Evolutionary conservation across 2,888 invertebrate genomes (phyloP).

Genomic region (Sycophila texana): DNA sequence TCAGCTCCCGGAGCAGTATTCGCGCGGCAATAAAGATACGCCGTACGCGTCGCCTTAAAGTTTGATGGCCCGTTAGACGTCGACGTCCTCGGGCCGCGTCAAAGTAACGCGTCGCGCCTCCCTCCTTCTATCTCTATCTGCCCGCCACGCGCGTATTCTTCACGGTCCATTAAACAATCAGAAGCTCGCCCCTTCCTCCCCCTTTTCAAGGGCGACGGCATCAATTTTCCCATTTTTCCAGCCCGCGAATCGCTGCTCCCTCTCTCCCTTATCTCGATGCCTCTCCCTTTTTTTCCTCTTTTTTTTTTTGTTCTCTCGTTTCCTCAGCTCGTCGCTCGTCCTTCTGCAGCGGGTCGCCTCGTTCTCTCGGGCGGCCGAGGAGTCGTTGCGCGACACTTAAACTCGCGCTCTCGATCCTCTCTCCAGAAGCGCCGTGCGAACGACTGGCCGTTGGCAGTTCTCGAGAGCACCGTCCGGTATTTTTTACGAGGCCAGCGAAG

Average conservation of each 20-base stretch:
- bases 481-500: too few relatives aligned
- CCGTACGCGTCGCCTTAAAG: slow-evolving; percentile 45
- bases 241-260: slow-evolving; percentile 23
- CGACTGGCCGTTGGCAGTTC: too few relatives aligned
- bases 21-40: slow-evolving; percentile 45
- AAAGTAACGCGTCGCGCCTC: slow-evolving; percentile 33
- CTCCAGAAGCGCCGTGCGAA: background rate
- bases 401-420: background rate
- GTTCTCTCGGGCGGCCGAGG: background rate
- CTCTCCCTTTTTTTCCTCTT: slow-evolving; percentile 8
- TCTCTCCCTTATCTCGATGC: slow-evolving; percentile 8
- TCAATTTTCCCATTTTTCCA: slow-evolving; percentile 48
- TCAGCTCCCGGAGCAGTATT: background rate
- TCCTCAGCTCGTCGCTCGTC: background rate
- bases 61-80: slow-evolving; percentile 53
- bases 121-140: slow-evolving; percentile 14
- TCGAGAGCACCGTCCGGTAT: too few relatives aligned
- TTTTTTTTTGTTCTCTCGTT: slow-evolving; percentile 1
- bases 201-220: background rate
- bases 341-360: background rate
- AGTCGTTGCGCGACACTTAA: background rate
- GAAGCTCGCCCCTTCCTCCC: background rate
- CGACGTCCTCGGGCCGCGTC: slow-evolving; percentile 24
- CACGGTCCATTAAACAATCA: slow-evolving; percentile 54
- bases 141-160: slow-evolving; percentile 36